Evolutionary conservation across 2,888 invertebrate genomes (phyloP).

Genomic region (Aelia acuminata): DNA sequence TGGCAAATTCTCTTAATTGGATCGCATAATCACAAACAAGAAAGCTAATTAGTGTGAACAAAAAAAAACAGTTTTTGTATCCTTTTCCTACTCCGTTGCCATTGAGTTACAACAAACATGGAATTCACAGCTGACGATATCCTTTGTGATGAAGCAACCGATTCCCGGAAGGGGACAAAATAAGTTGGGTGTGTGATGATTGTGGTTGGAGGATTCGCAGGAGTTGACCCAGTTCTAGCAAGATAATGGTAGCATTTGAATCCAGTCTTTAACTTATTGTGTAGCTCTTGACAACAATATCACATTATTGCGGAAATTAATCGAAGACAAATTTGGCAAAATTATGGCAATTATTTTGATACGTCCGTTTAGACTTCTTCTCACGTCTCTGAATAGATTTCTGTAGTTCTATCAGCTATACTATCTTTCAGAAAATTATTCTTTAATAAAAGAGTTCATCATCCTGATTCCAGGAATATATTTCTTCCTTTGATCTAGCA

Average conservation of each 20-base stretch:
- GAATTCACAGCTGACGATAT: background rate
- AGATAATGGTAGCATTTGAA: background rate
- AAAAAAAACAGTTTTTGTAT: no score
- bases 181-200: background rate
- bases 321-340: background rate
- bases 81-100: no score
- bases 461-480: background rate
- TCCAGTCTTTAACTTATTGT: constrained; percentile 5
- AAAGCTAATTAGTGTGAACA: background rate
- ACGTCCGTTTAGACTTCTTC: background rate
- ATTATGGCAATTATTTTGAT: background rate
- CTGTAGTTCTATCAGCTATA: constrained; percentile 21
- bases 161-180: background rate
- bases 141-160: background rate
- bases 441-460: background rate
- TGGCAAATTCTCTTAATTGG: background rate
- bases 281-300: background rate
- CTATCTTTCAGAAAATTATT: background rate
- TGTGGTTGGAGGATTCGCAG: background rate
- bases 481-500: background rate
- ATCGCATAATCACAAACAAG: background rate
- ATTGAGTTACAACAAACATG: background rate
- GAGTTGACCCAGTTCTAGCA: background rate
- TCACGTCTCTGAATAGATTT: background rate
- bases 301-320: background rate